These are phyloP conservation scores for Microctonus hyperodae DNA, from an alignment of 2,888 invertebrate genomes.

Conservation along the genomic window DNA sequence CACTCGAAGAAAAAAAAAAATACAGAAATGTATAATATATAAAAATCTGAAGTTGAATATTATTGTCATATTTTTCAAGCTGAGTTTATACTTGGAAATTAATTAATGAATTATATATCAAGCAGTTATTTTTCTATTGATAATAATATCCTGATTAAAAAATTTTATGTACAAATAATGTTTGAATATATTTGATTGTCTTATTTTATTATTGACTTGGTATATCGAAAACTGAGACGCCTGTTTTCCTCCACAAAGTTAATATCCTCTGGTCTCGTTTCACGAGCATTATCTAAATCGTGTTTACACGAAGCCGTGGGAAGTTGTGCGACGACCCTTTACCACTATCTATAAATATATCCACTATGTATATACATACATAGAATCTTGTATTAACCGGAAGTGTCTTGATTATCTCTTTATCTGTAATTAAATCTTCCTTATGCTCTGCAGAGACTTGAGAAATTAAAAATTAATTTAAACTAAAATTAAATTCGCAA, in stretches of 20 bases:
- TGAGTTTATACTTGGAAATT: too few species aligned
- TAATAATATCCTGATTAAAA: too few species aligned
- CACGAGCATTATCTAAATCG: slow-evolving; percentile 39
- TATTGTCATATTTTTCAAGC: not conserved
- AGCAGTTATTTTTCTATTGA: too few species aligned
- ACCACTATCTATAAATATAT: slow-evolving; percentile 5
- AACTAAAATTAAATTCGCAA: not conserved
- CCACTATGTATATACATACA: not conserved
- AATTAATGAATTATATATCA: too few species aligned
- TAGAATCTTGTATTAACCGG: not conserved
- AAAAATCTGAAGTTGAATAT: not conserved
- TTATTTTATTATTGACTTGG: too few species aligned
- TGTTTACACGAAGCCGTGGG: slow-evolving; percentile 37
- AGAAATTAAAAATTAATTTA: not conserved
- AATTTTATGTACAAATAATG: too few species aligned
- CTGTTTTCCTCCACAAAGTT: slow-evolving; percentile 15
- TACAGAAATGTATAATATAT: not conserved
- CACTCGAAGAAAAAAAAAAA: not conserved
- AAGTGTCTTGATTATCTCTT: slow-evolving; percentile 5
- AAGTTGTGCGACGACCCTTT: slow-evolving; percentile 29
- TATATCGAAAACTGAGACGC: not conserved
- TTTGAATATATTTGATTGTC: too few species aligned
- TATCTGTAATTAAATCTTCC: slow-evolving; percentile 1
- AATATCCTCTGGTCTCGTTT: slow-evolving; percentile 28
- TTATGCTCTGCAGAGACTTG: not conserved